Evolutionary conservation across 2,888 invertebrate species (phyloP), one percentile per base, ranked within the genome.

Genomic region (Therioaphis trifolii): DNA sequence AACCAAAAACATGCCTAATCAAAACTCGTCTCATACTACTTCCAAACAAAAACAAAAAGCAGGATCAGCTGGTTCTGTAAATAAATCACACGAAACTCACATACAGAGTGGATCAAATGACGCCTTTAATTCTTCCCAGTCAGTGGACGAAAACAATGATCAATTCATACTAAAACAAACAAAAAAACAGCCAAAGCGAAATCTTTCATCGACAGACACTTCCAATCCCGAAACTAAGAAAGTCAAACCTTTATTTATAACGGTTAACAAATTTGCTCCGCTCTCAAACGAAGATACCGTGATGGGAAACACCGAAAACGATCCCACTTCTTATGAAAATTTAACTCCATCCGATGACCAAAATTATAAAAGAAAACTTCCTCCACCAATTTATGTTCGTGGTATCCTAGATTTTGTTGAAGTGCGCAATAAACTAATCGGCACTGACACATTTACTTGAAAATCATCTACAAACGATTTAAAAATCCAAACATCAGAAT

Each of bases 211-310:
- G 27, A 27, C 27, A 27, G 27, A 71, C 9, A n/a, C n/a, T n/a
- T n/a, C n/a, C n/a, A n/a, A n/a, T n/a, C n/a, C n/a, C n/a, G n/a
- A n/a, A n/a, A n/a, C 35, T 43, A 68, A 68, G 12, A 68, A 69
- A 69, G 43, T 43, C 43, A 69, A 69, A 69, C 43, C 46, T 15
- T 69, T 69, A 69, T 71, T 49, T 29, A 49, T 49, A n/a, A 49
- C 27, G 21, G 12, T 49, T 11, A 49, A 71, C 49, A 49, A n/a
- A 18, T 71, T 49, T n/a, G 11, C 46, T 11, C 49, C 27, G 18
- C 49, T 71, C 18, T 46, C 49, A 71, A 27, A 14, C 43, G 18
- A 49, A 2, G 71, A 49, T 2, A 71, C 24, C 2, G 29, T 3
- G n/a, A 49, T 49, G 11, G 14, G 1, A 15, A 69, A 69, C 15